phyloP scores from a whole-genome alignment of 2,888 invertebrate genomes.

The Augochlorella aurata region DNA sequence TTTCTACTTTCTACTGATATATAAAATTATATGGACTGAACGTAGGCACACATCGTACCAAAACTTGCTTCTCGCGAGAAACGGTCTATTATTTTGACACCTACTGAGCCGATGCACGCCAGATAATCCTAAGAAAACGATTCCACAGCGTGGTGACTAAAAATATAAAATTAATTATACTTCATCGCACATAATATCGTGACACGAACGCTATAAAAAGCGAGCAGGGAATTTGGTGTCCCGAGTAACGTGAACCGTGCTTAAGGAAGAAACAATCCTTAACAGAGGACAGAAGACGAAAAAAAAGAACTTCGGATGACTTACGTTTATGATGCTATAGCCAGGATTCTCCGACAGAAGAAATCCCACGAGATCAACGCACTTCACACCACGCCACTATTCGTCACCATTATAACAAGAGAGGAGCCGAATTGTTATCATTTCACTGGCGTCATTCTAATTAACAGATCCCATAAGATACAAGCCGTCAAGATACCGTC shows the following conservation, averaged over 20 bases:
- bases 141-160: neutral
- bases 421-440: slow-evolving; percentile 13
- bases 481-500: slow-evolving; percentile 15
- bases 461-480: slow-evolving; percentile 9
- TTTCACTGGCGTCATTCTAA: slow-evolving; percentile 43
- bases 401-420: slow-evolving; percentile 23
- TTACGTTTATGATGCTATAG: slow-evolving; percentile 41
- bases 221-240: neutral
- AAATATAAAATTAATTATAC: slow-evolving; percentile 15
- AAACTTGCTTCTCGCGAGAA: neutral
- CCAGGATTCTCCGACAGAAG: slow-evolving; percentile 22
- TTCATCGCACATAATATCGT: neutral
- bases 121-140: neutral
- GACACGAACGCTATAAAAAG: neutral
- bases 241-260: neutral
- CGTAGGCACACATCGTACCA: neutral
- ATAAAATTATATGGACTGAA: neutral
- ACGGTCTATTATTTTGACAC: neutral
- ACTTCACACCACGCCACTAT: slow-evolving; percentile 38
- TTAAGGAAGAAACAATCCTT: neutral
- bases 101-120: neutral
- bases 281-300: slow-evolving; percentile 24
- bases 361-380: slow-evolving; percentile 24
- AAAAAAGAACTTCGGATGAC: slow-evolving; percentile 40
- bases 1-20: neutral